These are phyloP conservation scores for Haliaeetus leucogaster DNA, from an alignment of 2,113 vertebrate species.

Conservation along the genomic window DNA sequence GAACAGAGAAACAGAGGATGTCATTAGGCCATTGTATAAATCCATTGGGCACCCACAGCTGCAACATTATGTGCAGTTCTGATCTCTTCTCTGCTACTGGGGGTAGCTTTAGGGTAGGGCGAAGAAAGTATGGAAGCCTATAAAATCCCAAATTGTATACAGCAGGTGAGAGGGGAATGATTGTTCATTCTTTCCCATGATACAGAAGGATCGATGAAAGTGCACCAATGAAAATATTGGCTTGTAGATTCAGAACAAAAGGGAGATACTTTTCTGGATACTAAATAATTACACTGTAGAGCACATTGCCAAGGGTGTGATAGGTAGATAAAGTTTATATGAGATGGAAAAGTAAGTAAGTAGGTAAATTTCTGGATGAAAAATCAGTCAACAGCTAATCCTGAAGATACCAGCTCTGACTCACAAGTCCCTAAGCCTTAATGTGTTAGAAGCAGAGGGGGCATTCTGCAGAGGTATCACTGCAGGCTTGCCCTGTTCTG, in stretches of 20 bases:
- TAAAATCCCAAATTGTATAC: background rate
- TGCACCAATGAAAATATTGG: background rate
- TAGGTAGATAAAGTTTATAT: background rate
- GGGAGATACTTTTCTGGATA: background rate
- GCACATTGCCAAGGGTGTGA: background rate
- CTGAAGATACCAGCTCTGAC: background rate
- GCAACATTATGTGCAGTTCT: background rate
- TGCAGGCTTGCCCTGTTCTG: background rate
- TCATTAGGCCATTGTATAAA: background rate
- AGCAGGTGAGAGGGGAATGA: background rate
- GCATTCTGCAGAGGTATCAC: background rate
- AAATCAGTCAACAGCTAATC: background rate
- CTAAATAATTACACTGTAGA: background rate
- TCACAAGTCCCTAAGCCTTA: background rate
- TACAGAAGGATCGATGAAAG: background rate
- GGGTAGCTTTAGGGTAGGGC: background rate
- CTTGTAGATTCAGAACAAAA: background rate
- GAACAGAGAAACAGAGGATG: background rate
- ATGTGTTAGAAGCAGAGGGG: background rate
- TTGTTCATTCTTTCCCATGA: background rate
- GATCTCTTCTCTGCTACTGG: background rate
- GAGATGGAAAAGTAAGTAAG: background rate
- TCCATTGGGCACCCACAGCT: background rate
- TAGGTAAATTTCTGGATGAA: background rate
- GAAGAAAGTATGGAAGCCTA: background rate